Evolutionary conservation across 2,113 vertebrate genomes (phyloP).

Genomic region (Perca schrenkii): DNA sequence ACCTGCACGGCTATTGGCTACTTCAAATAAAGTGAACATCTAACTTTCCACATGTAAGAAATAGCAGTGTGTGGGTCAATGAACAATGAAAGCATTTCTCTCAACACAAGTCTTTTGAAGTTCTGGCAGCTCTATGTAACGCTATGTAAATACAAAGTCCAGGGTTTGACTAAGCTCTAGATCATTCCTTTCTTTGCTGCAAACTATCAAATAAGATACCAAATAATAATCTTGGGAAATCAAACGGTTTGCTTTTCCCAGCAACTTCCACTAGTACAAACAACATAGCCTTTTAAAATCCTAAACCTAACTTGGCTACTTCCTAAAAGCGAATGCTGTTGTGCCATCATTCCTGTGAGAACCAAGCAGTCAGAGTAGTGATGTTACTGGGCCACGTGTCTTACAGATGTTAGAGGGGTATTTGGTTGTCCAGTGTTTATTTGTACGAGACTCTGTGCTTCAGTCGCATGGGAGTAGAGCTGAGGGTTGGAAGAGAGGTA

Average conservation of each 20-base stretch:
- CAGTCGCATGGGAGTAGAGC: conserved; percentile 36
- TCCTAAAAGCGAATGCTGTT: background rate
- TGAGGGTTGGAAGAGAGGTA: conserved; percentile 3
- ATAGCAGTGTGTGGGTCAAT: conserved; percentile 20
- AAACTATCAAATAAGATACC: background rate
- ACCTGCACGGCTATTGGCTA: conserved; percentile 25
- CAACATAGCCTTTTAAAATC: background rate
- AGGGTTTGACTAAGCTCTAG: conserved; percentile 7
- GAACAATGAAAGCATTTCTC: conserved; percentile 53
- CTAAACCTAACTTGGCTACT: background rate
- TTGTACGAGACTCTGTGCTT: conserved; percentile 25
- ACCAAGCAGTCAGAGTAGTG: background rate
- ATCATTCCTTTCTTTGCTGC: conserved; percentile 15
- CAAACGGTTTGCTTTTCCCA: background rate
- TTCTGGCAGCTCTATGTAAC: conserved; percentile 19
- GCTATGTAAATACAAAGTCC: conserved; percentile 22
- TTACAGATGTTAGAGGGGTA: conserved; percentile 42
- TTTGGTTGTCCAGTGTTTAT: conserved; percentile 47
- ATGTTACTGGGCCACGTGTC: conserved; percentile 20
- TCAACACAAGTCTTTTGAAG: conserved; percentile 5
- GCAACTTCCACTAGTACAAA: background rate
- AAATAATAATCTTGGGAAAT: background rate
- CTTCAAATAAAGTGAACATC: conserved; percentile 28
- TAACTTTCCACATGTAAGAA: conserved; percentile 30
- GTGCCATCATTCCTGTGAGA: conserved; percentile 12